Evolutionary conservation across 2,797 vertebrate species (phyloP).

Genomic region (Melanotaenia parkinsoni): DNA sequence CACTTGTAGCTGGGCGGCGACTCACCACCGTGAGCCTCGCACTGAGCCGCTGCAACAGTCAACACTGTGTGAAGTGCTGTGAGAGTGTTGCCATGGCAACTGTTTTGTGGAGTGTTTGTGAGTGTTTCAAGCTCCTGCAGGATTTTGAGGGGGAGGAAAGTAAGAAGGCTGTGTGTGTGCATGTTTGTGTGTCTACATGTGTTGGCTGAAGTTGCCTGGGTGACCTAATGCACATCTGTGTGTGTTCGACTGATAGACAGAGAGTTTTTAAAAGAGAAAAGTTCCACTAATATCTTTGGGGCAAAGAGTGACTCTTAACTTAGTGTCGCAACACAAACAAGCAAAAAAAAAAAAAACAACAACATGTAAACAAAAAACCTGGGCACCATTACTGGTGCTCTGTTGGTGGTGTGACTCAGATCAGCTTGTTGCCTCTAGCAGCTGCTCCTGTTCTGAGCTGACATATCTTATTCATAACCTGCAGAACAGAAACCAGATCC

Average conservation of each 20-base stretch:
- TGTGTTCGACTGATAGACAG: slow-evolving; percentile 44
- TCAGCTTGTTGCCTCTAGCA: slow-evolving; percentile 39
- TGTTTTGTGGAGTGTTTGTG: slow-evolving; percentile 63
- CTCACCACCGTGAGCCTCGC: slow-evolving; percentile 19
- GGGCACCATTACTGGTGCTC: background rate
- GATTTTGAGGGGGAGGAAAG: slow-evolving; percentile 28
- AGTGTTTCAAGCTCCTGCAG: slow-evolving; percentile 60
- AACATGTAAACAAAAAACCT: background rate
- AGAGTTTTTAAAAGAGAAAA: slow-evolving; percentile 31
- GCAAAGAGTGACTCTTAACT: background rate
- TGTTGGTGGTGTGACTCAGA: slow-evolving; percentile 2
- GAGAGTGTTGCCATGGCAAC: slow-evolving; percentile 63
- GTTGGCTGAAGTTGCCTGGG: slow-evolving; percentile 63
- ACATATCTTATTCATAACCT: slow-evolving; percentile 72
- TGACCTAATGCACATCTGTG: slow-evolving; percentile 78
- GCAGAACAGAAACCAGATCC: slow-evolving; percentile 54
- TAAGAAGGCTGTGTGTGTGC: slow-evolving; percentile 3
- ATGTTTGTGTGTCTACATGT: slow-evolving; percentile 25
- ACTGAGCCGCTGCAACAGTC: slow-evolving; percentile 40
- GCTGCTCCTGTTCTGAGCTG: slow-evolving; percentile 56
- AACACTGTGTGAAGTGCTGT: slow-evolving; percentile 41
- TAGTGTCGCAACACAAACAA: background rate
- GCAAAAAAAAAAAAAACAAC: background rate
- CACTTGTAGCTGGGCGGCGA: background rate
- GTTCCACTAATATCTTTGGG: slow-evolving; percentile 14